Evolutionary conservation across 2,797 vertebrate genomes (phyloP), one percentile per base, ranked within the genome.

Genomic region (Nasua narica): DNA sequence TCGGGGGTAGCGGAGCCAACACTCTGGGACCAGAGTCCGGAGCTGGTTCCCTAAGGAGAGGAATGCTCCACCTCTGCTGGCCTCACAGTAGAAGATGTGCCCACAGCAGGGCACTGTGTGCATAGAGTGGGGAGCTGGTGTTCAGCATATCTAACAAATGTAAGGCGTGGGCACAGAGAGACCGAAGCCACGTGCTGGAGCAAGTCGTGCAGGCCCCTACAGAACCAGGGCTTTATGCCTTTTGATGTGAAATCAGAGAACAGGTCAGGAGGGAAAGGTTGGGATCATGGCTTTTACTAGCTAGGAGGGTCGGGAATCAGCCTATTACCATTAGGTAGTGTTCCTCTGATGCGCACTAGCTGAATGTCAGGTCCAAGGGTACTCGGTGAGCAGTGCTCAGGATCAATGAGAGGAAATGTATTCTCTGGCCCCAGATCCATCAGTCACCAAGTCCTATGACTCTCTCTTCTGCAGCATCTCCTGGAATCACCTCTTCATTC

Each of bases 1-100:
- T 46, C 43, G 1, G 77, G 15, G 0, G 10, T 2, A 32, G 54
- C 1, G 32, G 52, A 94, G 62, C 86, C 84, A 77, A 76, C 9
- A 37, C 83, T 95, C 60, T 18, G n/a, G 32, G 46, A 67, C 62
- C 18, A 32, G 32, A 56, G 19, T 46, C 46, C 96, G 58, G 90
- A 37, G 23, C 72, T 83, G 32, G 78, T 90, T 88, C 62, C 96
- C 60, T 86, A 78, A 91, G 77, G 91, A 46, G 81, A 72, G 52
- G 81, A 43, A 93, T 16, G 12, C 92, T 88, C 21, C 67, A 54
- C 74, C 91, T 85, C 54, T 23, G 74, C 89, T 85, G 54, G 79
- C 60, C 81, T 76, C 65, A 7, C 69, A 87, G 91, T n/a, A 21
- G 79, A 67, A 25, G 84, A 65, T 93, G 37, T 50, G 91, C 82